These are phyloP conservation scores for Coturnix japonica DNA, from an alignment of 2,113 vertebrate species.

Conservation along the genomic window DNA sequence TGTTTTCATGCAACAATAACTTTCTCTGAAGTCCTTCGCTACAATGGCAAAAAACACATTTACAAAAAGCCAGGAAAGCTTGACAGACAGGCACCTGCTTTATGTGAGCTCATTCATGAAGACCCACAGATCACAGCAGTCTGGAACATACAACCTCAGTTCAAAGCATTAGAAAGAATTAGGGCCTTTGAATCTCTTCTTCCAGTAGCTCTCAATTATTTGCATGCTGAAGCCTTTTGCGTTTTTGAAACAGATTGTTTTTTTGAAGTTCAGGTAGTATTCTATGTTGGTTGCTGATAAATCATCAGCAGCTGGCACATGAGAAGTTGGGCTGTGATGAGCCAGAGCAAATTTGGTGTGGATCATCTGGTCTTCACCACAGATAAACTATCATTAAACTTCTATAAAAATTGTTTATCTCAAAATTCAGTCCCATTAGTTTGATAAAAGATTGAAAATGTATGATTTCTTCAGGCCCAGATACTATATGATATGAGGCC, in stretches of 20 bases:
- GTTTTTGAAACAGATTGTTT: background rate
- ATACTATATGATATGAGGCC: conserved; percentile 40
- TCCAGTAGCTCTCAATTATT: background rate
- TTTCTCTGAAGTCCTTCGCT: background rate
- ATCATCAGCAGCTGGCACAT: conserved; percentile 42
- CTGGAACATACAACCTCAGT: background rate
- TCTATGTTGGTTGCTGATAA: conserved; percentile 49
- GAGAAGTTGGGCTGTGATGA: conserved; percentile 56
- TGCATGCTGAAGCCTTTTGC: background rate
- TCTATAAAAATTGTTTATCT: conserved; percentile 22
- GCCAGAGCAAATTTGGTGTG: conserved; percentile 52
- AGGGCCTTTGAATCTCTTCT: background rate
- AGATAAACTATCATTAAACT: conserved; percentile 50
- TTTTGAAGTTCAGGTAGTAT: conserved; percentile 21
- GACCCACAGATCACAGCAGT: background rate
- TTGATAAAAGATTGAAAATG: conserved; percentile 72
- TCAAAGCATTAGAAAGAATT: conserved; percentile 7
- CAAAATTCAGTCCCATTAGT: conserved; percentile 55
- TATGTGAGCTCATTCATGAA: background rate
- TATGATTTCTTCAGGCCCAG: conserved; percentile 52
- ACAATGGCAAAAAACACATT: background rate
- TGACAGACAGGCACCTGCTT: background rate
- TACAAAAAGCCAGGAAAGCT: background rate
- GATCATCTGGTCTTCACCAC: conserved; percentile 41
- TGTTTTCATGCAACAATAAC: background rate